phyloP scores from a whole-genome alignment of 2,888 invertebrate species.

The Eremobia ochroleuca region DNA sequence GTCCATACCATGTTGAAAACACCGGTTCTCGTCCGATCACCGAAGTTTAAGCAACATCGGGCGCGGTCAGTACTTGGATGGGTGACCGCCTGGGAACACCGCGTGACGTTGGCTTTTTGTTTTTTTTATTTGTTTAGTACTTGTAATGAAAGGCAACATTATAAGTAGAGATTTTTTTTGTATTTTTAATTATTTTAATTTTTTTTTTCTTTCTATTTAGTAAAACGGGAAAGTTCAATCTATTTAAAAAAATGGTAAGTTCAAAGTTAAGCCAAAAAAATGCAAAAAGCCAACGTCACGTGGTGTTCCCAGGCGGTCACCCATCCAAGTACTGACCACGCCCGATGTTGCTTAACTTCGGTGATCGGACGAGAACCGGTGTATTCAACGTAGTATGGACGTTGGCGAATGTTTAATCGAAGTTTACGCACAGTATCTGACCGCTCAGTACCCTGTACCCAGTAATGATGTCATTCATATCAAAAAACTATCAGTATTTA shows the following conservation, averaged over 20 bases:
- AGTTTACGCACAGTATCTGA: not conserved
- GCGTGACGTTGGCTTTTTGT: constrained; percentile 69
- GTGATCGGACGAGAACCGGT: constrained; percentile 90
- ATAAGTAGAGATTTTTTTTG: not conserved
- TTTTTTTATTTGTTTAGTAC: not conserved
- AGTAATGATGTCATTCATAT: not conserved
- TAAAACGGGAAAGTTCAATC: too few relatives aligned
- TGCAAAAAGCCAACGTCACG: constrained; percentile 83
- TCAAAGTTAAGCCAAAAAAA: not conserved
- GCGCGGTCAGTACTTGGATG: constrained; percentile 88
- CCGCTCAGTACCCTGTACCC: not conserved
- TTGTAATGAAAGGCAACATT: not conserved
- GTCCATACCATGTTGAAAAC: constrained; percentile 88
- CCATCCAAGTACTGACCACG: constrained; percentile 89
- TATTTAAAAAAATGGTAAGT: not conserved
- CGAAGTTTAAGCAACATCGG: constrained; percentile 89
- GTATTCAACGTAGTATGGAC: constrained; percentile 88
- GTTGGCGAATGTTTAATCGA: constrained; percentile 57
- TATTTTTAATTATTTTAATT: not conserved
- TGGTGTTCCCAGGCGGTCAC: constrained; percentile 83
- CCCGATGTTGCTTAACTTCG: constrained; percentile 89
- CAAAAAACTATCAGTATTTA: not conserved
- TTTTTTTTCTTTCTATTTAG: not conserved
- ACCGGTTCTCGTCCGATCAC: constrained; percentile 90
- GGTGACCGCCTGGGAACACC: constrained; percentile 86